A percentile compares a stretch with the other conserved stretches of the same genome.
phyloP scores from a whole-genome alignment of 2,113 vertebrate species.

The Patagioenas fasciata region DNA sequence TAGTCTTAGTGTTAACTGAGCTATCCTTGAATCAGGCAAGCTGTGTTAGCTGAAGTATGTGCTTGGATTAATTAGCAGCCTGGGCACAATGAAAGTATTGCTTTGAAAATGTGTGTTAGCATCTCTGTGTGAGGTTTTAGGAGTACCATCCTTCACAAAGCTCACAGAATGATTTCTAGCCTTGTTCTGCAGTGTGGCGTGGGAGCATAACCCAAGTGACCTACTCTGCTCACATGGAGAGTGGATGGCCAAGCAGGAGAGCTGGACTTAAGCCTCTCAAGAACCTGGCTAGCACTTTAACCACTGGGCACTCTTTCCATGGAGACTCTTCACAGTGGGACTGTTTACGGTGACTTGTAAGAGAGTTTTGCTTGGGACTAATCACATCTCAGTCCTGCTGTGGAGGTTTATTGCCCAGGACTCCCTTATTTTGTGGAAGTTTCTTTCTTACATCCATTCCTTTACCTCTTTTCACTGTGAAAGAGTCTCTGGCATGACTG shows the following conservation, averaged over 20 bases:
- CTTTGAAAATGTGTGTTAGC: background rate
- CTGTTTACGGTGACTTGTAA: background rate
- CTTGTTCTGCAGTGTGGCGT: background rate
- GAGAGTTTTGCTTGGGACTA: background rate
- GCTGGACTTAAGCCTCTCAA: background rate
- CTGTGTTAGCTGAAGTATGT: background rate
- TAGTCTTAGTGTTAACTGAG: background rate
- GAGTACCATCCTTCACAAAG: background rate
- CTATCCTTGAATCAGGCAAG: background rate
- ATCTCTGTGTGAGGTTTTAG: background rate
- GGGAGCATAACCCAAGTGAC: background rate
- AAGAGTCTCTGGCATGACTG: background rate
- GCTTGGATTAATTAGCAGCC: background rate
- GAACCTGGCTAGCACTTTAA: background rate
- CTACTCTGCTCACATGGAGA: background rate
- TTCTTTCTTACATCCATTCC: background rate
- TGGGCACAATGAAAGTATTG: background rate
- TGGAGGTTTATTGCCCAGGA: background rate
- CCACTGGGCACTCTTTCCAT: background rate
- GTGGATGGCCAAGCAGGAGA: background rate
- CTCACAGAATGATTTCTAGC: background rate
- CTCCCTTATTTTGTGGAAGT: background rate
- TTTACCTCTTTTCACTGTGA: background rate
- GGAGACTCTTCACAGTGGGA: background rate
- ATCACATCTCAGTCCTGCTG: background rate